Evolutionary conservation across 2,113 vertebrate species (phyloP).

Genomic region (Rhinopomastus cyanomelas): DNA sequence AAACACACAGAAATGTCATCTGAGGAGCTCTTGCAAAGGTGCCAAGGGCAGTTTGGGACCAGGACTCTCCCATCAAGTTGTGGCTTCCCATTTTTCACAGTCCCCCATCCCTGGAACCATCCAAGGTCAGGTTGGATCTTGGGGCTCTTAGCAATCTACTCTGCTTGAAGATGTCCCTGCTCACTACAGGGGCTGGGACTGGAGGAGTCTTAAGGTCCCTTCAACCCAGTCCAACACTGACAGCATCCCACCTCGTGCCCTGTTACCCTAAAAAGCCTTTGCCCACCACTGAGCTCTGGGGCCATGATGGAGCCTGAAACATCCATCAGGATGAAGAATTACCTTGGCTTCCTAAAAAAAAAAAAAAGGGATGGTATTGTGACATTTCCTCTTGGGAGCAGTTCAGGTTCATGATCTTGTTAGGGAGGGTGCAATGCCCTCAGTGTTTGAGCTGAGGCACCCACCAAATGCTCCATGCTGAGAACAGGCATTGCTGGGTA

Average conservation of each 20-base stretch:
- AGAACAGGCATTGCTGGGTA: background rate
- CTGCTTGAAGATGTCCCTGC: background rate
- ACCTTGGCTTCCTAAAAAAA: background rate
- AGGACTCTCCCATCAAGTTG: background rate
- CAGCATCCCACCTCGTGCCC: background rate
- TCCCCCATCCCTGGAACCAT: background rate
- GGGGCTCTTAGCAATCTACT: background rate
- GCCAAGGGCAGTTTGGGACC: background rate
- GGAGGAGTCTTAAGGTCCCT: background rate
- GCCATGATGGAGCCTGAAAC: rapidly evolving
- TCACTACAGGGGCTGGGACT: background rate
- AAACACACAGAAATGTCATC: background rate
- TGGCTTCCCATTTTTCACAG: background rate
- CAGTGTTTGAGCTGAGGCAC: rapidly evolving
- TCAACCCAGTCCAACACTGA: background rate
- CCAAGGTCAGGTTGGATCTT: background rate
- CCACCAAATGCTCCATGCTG: background rate
- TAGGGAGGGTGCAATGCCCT: background rate
- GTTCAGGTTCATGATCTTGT: background rate
- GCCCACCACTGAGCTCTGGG: rapidly evolving
- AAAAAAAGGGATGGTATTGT: rapidly evolving
- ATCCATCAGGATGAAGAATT: rapidly evolving
- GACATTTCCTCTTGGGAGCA: background rate
- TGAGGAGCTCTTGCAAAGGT: background rate
- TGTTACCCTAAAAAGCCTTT: background rate